Evolutionary conservation across 2,888 invertebrate genomes (phyloP).

Genomic region (Synergus japonicus): DNA sequence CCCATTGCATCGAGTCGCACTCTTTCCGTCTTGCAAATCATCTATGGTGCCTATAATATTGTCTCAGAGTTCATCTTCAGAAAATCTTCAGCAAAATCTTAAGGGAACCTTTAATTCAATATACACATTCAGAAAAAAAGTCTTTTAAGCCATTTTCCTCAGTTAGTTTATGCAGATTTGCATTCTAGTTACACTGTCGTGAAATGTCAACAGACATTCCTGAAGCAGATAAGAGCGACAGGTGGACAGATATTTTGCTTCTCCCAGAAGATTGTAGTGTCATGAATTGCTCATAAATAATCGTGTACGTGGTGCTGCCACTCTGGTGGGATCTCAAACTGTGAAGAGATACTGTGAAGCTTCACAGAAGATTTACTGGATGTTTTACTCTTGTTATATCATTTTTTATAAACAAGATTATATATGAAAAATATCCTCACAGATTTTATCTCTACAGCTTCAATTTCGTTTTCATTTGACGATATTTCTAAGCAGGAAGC

Average conservation of each 20-base stretch:
- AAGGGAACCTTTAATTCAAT: no score
- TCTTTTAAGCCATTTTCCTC: no score
- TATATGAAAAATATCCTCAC: not conserved
- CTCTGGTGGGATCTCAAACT: constrained; percentile 29
- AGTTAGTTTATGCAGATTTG: no score
- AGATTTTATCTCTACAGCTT: not conserved
- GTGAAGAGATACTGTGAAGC: constrained; percentile 30
- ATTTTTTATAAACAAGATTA: constrained; percentile 3
- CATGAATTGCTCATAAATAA: constrained; percentile 32
- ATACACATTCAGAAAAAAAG: no score
- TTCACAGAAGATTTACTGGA: constrained; percentile 28
- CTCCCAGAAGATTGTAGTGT: constrained; percentile 11
- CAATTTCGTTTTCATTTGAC: no score
- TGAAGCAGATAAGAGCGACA: constrained; percentile 14
- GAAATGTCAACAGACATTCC: constrained; percentile 20
- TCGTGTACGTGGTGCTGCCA: constrained; percentile 21
- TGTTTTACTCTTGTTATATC: constrained; percentile 12
- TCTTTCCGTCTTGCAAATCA: constrained; percentile 29
- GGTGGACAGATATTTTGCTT: constrained; percentile 23
- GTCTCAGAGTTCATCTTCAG: not conserved
- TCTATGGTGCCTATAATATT: not conserved
- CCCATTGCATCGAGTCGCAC: constrained; percentile 25
- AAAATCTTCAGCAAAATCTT: not conserved
- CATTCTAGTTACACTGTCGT: not conserved
- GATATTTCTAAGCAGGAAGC: not conserved